These are phyloP conservation scores for Brachyhypopomus gauderio DNA, from an alignment of 2,113 vertebrate species.

Conservation along the genomic window DNA sequence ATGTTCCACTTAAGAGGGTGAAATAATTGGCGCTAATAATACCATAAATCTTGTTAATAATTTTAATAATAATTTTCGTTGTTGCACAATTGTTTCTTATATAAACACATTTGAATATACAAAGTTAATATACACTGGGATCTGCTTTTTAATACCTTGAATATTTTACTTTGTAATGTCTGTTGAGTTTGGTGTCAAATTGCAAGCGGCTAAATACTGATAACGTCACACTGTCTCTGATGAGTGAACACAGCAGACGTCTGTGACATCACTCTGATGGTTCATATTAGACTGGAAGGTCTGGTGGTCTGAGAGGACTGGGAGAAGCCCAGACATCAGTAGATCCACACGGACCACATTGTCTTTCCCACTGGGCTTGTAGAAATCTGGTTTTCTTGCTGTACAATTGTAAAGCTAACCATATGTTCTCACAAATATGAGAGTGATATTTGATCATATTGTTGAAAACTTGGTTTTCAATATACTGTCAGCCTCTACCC, in stretches of 20 bases:
- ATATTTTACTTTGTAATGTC: not conserved
- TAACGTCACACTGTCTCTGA: not conserved
- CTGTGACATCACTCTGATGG: conserved; percentile 31
- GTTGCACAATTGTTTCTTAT: not conserved
- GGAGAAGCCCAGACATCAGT: conserved; percentile 45
- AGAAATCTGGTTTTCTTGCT: conserved; percentile 29
- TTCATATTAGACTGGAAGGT: conserved; percentile 50
- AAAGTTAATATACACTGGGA: too few species aligned
- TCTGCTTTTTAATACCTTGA: not conserved
- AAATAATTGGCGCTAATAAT: not conserved
- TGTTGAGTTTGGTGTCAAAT: not conserved
- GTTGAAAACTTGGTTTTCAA: not conserved
- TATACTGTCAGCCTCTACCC: not conserved
- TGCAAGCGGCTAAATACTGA: too few species aligned
- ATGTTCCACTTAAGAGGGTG: not conserved
- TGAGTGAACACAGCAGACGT: not conserved
- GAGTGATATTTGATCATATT: not conserved
- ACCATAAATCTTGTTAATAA: not conserved
- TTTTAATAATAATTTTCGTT: not conserved
- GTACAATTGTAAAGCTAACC: conserved; percentile 2
- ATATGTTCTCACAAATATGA: not conserved
- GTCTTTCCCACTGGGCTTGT: not conserved
- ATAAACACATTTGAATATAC: not conserved
- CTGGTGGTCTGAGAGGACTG: conserved; percentile 46
- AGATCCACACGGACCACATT: conserved; percentile 51